Evolutionary conservation across 2,797 vertebrate species (phyloP), one percentile per base, ranked within the genome.

Genomic region (Merluccius polli): DNA sequence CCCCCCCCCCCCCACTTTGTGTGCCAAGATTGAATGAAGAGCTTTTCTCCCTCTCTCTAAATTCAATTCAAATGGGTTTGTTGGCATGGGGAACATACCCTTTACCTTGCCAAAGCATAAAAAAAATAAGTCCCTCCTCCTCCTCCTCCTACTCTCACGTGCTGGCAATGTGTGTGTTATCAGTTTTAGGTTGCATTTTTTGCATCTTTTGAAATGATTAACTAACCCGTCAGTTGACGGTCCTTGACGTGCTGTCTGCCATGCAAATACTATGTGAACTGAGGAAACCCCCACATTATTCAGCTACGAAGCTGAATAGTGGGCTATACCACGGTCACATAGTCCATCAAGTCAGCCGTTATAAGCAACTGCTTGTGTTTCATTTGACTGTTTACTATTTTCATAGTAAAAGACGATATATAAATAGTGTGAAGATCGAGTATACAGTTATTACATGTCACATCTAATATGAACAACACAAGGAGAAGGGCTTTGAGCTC

Each of bases 1-100:
- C 90, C 91, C 90, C 91, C 89, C 90, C 88, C 86, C 81, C 82
- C 84, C 87, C 48, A 24, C 52, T 59, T 59, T 9, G n/a, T 59
- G 52, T 59, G 52, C n/a, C 36, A 59, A 59, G n/a, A 59, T 59
- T 24, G 52, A 59, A 59, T 24, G 52, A 59, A 59, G n/a, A 24
- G 52, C 52, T 59, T 59, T 35, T 59, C n/a, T 59, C 44, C 38
- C 38, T 41, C 38, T 15, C 1, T 41, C 3, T 41, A 12, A 12
- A 41, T 41, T 41, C 38, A 41, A 12, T 21, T 24, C 21, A 59
- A 24, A 59, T 59, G 52, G 52, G 21, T 9, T 59, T 59, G 52
- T 59, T 59, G 52, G 52, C 52, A 59, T 9, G 52, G 52, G 21
- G n/a, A n/a, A 59, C 21, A 59, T 59, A 24, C 44, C 44, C 44